Evolutionary conservation across 2,888 invertebrate species (phyloP), one percentile per base, ranked within the genome.

Genomic region (Lasioglossum marginatum): DNA sequence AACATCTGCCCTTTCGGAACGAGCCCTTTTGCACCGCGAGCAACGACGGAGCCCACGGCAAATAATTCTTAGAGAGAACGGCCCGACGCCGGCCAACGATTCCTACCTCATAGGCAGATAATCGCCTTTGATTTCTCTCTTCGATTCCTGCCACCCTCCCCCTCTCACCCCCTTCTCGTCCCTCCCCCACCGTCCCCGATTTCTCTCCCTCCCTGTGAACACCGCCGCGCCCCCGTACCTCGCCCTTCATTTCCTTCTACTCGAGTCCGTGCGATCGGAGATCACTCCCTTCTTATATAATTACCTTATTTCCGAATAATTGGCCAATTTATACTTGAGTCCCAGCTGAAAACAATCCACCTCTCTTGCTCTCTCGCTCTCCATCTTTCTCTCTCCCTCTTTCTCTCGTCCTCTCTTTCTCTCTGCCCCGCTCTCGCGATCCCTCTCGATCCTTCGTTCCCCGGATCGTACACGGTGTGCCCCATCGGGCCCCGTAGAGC

Each of bases 241-340:
- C 79, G 87, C 84, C 87, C 91, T 85, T 88, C 90, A 71, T 82
- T 83, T 88, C 83, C 87, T 89, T 87, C 91, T 80, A 75, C 78
- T 85, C 90, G 89, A 91, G 91, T 89, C 90, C 89, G 87, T 87
- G 90, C 91, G 93, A 94, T 94, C 94, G 93, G 92, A 94, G 94
- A 94, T 94, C 94, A 94, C 94, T 94, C 94, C 94, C 94, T 94
- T 94, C 94, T 94, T 94, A 94, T 94, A 94, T 94, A 94, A 94
- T 94, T 94, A 94, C 94, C 94, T 94, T 94, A 94, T 94, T 94
- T 94, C 94, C 94, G 94, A 94, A 94, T 94, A 94, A 94, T 94
- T 94, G 94, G 94, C 94, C 94, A 94, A 94, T 94, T 94, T 94
- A 94, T 94, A 94, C 94, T 94, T 94, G 94, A 94, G 94, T 94